Evolutionary conservation across 1,140 invertebrate species (phyloP).

Genomic region (Cardiocondyla obscurior): DNA sequence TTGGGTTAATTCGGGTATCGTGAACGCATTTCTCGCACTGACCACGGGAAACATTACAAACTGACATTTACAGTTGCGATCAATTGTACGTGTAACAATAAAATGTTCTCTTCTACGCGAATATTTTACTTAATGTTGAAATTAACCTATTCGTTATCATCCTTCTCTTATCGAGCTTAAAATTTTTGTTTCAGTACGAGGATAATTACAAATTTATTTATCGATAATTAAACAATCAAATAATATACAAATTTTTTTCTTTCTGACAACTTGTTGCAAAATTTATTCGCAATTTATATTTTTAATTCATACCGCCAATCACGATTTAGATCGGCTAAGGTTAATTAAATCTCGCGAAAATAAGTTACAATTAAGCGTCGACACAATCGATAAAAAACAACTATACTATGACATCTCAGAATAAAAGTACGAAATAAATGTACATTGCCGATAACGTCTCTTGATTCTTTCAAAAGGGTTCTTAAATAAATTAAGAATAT

Average conservation of each 20-base stretch:
- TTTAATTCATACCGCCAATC: not conserved
- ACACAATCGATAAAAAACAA: not conserved
- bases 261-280: too few species aligned
- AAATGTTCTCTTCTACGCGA: not conserved
- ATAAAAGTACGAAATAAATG: not conserved
- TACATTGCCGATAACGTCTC: not conserved
- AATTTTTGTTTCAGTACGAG: not conserved
- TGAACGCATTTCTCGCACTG: conserved; percentile 5
- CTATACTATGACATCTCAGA: not conserved
- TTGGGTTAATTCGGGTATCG: conserved; percentile 39
- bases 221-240: not conserved
- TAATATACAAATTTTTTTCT: not conserved
- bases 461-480: not conserved
- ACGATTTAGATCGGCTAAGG: not conserved
- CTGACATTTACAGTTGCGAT: conserved; percentile 46
- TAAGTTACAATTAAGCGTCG: not conserved
- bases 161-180: not conserved
- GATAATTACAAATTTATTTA: not conserved
- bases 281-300: not conserved
- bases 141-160: conserved; percentile 19
- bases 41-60: not conserved
- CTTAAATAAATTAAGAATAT: not conserved
- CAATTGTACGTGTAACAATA: conserved; percentile 26
- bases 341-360: not conserved
- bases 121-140: conserved; percentile 41